These are phyloP conservation scores for Nycteola revayana DNA, from an alignment of 2,888 invertebrate species.

Conservation along the genomic window DNA sequence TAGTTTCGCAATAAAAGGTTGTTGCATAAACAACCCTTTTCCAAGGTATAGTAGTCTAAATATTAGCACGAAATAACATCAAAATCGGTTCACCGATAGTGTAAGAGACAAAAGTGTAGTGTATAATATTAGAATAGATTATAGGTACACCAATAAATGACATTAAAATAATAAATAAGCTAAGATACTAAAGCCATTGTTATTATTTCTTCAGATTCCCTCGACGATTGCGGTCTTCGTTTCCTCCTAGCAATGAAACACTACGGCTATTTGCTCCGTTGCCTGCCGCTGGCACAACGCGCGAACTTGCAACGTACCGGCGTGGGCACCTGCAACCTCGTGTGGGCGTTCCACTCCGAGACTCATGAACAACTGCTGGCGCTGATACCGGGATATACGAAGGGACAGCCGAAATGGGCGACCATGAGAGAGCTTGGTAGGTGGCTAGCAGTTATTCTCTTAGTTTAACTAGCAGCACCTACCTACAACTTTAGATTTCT, in stretches of 20 bases:
- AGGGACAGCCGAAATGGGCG: slow-evolving; percentile 93
- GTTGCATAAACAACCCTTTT: too few species aligned
- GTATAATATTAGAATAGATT: too few species aligned
- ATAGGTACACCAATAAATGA: too few species aligned
- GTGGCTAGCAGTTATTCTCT: slow-evolving; percentile 21
- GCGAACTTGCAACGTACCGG: slow-evolving; percentile 93
- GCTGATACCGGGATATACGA: slow-evolving; percentile 93
- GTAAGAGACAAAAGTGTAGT: too few species aligned
- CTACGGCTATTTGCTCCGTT: slow-evolving; percentile 96
- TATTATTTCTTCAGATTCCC: slow-evolving; percentile 80
- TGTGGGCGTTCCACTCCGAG: slow-evolving; percentile 99
- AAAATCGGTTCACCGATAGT: too few species aligned
- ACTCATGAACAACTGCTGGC: slow-evolving; percentile 96
- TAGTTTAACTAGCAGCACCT: too few species aligned
- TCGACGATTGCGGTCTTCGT: slow-evolving; percentile 98
- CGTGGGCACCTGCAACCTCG: slow-evolving; percentile 94
- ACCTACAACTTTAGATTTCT: too few species aligned
- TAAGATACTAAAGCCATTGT: too few species aligned
- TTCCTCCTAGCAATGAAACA: slow-evolving; percentile 99
- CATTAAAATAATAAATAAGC: too few species aligned
- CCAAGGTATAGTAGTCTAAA: too few species aligned
- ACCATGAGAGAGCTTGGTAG: slow-evolving; percentile 92
- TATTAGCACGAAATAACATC: too few species aligned
- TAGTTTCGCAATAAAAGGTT: too few species aligned
- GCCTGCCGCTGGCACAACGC: slow-evolving; percentile 94